Conservation (phyloP, 1,140 invertebrate genomes). For the Drosophila ananassae region DNA sequence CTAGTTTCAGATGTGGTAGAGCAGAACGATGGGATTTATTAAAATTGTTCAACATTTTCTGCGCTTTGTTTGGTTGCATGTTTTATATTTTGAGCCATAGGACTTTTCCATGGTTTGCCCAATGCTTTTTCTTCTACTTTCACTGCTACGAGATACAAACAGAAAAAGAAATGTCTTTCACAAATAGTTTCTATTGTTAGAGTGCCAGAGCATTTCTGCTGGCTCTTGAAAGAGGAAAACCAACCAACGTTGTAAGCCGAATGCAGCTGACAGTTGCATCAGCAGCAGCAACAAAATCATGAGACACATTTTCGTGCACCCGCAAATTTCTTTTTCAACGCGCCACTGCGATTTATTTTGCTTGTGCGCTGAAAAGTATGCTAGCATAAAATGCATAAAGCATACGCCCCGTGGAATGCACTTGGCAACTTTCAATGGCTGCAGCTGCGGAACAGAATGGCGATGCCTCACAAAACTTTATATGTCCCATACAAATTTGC, state of each 20-base stretch:
- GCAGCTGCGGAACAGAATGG: constrained; percentile 1
- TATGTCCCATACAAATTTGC: constrained; percentile 21
- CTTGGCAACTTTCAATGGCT: constrained; percentile 37
- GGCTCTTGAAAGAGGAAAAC: constrained; percentile 8
- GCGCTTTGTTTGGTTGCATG: constrained; percentile 28
- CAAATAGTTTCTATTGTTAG: constrained; percentile 28
- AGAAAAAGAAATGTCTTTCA: constrained; percentile 7
- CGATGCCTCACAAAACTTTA: constrained; percentile 28
- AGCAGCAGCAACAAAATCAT: constrained; percentile 14
- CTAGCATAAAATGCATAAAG: constrained; percentile 75
- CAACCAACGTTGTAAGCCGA: constrained; percentile 17
- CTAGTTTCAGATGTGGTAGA: constrained; percentile 14
- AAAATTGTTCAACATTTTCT: constrained; percentile 45
- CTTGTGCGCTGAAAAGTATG: constrained; percentile 70
- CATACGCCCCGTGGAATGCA: constrained; percentile 59
- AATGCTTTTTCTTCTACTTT: background rate
- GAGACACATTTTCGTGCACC: constrained; percentile 41
- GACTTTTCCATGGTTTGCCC: constrained; percentile 7
- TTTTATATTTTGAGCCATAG: constrained; percentile 18
- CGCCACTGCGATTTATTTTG: constrained; percentile 57
- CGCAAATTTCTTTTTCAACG: constrained; percentile 31
- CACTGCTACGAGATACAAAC: background rate
- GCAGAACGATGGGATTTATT: constrained; percentile 47
- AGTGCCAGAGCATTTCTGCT: constrained; percentile 26
- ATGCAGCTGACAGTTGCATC: constrained; percentile 39